phyloP scores from a whole-genome alignment of 2,797 vertebrate species.

The Balearica regulorum region DNA sequence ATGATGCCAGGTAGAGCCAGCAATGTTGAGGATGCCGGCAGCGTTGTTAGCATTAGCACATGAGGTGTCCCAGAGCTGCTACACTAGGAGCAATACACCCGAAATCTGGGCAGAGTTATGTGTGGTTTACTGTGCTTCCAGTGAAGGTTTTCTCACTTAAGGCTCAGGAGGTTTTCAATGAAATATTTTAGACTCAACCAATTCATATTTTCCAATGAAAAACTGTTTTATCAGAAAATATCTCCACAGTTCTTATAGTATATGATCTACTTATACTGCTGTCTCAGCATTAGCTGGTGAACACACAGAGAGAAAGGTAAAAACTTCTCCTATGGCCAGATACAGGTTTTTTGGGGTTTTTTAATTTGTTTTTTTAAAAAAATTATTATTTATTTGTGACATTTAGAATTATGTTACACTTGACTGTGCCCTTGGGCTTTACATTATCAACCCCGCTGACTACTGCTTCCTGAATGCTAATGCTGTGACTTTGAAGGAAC shows the following conservation, averaged over 20 bases:
- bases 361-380: not conserved
- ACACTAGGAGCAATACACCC: fast-evolving
- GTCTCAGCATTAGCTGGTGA: not conserved
- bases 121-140: not conserved
- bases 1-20: not conserved
- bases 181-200: not conserved
- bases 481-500: not conserved
- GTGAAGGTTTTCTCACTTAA: not conserved
- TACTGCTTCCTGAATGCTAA: not conserved
- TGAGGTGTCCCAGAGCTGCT: not conserved
- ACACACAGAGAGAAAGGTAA: not conserved
- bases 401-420: not conserved
- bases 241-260: not conserved
- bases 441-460: not conserved
- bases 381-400: not conserved
- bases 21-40: not conserved
- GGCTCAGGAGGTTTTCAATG: not conserved
- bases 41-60: fast-evolving
- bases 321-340: not conserved
- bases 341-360: not conserved
- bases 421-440: not conserved
- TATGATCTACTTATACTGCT: not conserved
- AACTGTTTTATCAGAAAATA: not conserved
- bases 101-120: not conserved
- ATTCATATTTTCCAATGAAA: not conserved